These are phyloP conservation scores for Thamnophis sirtalis DNA, from an alignment of 2,113 vertebrate species.

Conservation along the genomic window DNA sequence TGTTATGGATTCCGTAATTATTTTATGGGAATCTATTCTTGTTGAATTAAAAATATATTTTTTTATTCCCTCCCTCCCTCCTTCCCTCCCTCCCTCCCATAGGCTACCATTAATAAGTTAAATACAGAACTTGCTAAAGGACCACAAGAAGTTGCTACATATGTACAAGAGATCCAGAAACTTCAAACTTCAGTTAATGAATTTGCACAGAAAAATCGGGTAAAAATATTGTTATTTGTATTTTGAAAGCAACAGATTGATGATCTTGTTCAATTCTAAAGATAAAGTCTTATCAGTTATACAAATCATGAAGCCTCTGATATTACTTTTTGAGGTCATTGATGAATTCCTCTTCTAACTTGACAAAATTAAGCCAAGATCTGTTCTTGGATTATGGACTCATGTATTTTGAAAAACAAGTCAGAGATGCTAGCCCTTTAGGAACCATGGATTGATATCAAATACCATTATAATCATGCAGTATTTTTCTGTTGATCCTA, in stretches of 20 bases:
- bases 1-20: neutral
- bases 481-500: neutral
- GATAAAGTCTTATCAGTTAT: neutral
- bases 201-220: constrained; percentile 87
- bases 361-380: neutral
- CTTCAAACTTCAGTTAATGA: constrained; percentile 82
- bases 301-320: neutral
- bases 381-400: neutral
- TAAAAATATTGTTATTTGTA: constrained; percentile 55
- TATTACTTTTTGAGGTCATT: neutral
- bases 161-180: constrained; percentile 88
- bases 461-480: neutral
- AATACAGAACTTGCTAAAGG: constrained; percentile 90
- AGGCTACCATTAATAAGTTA: constrained; percentile 86
- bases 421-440: neutral
- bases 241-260: neutral
- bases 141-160: constrained; percentile 91
- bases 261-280: neutral
- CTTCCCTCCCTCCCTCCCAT: too few species aligned
- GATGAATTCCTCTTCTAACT: neutral
- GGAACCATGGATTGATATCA: neutral
- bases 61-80: constrained; percentile 17
- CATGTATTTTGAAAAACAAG: neutral
- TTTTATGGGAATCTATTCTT: neutral
- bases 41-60: neutral